Conservation (phyloP, 2,888 invertebrate genomes). For the Drosophila monieri region DNA sequence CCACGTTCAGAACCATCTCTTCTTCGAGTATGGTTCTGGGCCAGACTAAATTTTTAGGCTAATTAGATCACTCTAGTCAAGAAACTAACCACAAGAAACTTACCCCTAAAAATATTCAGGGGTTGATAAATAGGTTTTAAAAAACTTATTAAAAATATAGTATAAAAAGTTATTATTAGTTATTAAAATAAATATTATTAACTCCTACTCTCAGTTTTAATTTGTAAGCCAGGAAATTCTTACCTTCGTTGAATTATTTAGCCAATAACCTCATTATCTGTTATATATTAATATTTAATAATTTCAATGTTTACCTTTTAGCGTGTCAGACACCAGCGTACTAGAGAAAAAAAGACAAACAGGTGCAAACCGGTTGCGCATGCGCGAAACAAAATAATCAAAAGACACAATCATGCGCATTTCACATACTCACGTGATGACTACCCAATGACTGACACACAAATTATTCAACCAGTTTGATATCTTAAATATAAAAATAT, state of each 20-base stretch:
- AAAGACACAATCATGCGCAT: slow-evolving; percentile 23
- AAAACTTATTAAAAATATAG: not conserved
- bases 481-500: slow-evolving; percentile 6
- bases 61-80: slow-evolving; percentile 39
- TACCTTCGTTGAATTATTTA: not conserved
- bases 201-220: not conserved
- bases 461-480: slow-evolving; percentile 14
- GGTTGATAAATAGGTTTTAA: not conserved
- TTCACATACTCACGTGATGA: slow-evolving; percentile 35
- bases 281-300: slow-evolving; percentile 11
- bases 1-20: not conserved
- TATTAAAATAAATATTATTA: too few relatives aligned
- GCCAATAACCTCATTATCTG: not conserved
- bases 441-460: slow-evolving; percentile 2
- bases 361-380: slow-evolving; percentile 56
- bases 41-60: slow-evolving; percentile 9
- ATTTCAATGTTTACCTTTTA: slow-evolving; percentile 17
- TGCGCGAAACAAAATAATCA: slow-evolving; percentile 41
- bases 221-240: not conserved
- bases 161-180: too few relatives aligned
- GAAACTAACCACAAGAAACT: not conserved
- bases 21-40: slow-evolving; percentile 6
- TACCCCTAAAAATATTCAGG: not conserved
- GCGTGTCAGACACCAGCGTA: slow-evolving; percentile 19
- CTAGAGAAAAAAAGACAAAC: slow-evolving; percentile 26